phyloP scores from a whole-genome alignment of 1,140 invertebrate genomes.

The Homarus americanus region DNA sequence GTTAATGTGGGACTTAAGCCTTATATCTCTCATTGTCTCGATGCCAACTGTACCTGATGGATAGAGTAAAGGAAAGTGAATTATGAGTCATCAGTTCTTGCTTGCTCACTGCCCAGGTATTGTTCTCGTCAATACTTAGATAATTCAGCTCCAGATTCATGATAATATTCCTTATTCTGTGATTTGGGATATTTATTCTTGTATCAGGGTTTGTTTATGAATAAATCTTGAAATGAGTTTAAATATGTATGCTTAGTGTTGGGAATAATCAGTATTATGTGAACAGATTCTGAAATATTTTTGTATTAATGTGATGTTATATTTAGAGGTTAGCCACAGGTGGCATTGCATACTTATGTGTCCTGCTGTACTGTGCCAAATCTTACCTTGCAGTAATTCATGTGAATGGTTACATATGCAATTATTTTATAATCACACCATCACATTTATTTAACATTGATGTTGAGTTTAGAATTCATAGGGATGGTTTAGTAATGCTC shows the following conservation, averaged over 20 bases:
- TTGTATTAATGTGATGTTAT: background rate
- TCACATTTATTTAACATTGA: background rate
- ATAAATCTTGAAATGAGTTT: background rate
- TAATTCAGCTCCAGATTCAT: background rate
- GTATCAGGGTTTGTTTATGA: background rate
- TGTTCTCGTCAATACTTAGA: constrained; percentile 10
- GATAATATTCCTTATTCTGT: background rate
- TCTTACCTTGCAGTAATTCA: constrained; percentile 35
- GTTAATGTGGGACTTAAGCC: constrained; percentile 48
- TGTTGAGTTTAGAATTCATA: constrained; percentile 49
- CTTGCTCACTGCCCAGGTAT: constrained; percentile 62
- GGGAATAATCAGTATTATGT: background rate
- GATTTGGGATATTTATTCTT: background rate
- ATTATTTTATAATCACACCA: constrained; percentile 23
- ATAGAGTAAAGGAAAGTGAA: constrained; percentile 23
- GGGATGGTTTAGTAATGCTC: constrained; percentile 34
- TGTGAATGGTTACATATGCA: constrained; percentile 44
- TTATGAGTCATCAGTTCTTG: constrained; percentile 48
- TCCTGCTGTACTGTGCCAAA: constrained; percentile 64
- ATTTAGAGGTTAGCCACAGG: constrained; percentile 20
- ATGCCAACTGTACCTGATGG: constrained; percentile 63
- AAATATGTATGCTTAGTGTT: background rate
- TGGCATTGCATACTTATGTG: constrained; percentile 29
- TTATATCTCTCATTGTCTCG: constrained; percentile 40
- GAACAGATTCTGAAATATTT: background rate